Evolutionary conservation across 2,113 vertebrate genomes (phyloP).

Genomic region (Pelmatolapia mariae): DNA sequence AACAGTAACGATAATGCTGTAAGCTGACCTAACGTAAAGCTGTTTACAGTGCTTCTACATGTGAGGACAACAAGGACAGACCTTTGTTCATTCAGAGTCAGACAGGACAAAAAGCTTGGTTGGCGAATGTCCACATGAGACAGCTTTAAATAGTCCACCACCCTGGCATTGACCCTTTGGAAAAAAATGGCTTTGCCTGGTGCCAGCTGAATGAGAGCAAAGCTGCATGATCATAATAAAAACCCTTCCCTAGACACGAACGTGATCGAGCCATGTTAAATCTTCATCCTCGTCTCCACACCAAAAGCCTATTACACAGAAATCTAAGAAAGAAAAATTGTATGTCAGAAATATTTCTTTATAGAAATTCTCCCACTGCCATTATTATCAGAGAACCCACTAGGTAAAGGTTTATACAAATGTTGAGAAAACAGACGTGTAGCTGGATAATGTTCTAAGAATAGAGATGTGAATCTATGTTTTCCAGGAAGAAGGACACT

Average conservation of each 20-base stretch:
- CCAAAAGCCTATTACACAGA: conserved; percentile 20
- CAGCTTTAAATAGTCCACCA: conserved; percentile 33
- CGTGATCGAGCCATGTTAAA: conserved; percentile 9
- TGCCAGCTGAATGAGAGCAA: conserved; percentile 11
- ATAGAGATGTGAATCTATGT: neutral
- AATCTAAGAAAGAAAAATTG: neutral
- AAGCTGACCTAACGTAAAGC: neutral
- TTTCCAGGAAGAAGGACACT: conserved; percentile 29
- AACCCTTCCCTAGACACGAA: neutral
- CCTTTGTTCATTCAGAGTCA: conserved; percentile 6
- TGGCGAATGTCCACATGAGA: conserved; percentile 41
- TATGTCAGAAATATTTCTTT: neutral
- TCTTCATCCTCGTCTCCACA: neutral
- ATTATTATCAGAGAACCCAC: neutral
- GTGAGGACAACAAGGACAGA: conserved; percentile 3
- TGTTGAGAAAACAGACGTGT: neutral
- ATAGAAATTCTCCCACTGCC: neutral
- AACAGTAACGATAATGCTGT: neutral
- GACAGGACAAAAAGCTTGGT: conserved; percentile 42
- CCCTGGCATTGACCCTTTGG: conserved; percentile 22
- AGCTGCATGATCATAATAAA: conserved; percentile 18
- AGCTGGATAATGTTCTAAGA: neutral
- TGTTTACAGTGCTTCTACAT: neutral
- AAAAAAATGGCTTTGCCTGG: conserved; percentile 17
- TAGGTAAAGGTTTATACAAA: conserved; percentile 10